Evolutionary conservation across 2,888 invertebrate species (phyloP), one percentile per base, ranked within the genome.

Genomic region (Mesorhabditis spiculigera): DNA sequence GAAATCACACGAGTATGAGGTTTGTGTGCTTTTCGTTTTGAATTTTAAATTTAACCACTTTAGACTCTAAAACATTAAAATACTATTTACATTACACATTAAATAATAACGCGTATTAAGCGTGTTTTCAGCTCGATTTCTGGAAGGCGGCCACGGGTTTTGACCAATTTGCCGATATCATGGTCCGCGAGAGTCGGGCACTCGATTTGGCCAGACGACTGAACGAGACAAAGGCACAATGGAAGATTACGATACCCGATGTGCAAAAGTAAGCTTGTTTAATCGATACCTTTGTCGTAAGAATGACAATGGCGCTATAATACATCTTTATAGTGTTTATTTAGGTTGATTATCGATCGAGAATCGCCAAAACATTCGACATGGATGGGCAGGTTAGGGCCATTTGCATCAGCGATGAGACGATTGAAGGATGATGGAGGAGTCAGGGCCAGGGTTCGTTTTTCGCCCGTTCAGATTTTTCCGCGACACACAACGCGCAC

Each of bases 141-240:
- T 85, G 85, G 85, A 82, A 84, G 66, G 80, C 79, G 10, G 85
- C 86, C 2, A 80, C 80, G 6, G 75, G 72, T 64, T 72, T 86
- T 5, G 79, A 78, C 6, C 75, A 77, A 41, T 73, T 78, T 43
- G 83, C 80, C 0, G 93, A 93, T 83, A 87, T 93, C 4, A 89
- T 93, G 66, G 90, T 93, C 10, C 90, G 92, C 0, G 91, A 92
- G 2, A 90, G 90, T 72, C 88, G 84, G 4, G 90, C 77, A 28
- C 68, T 71, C 5, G 71, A 90, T 69, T 87, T 91, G 4, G 90
- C 90, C 80, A 89, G 89, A 63, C 89, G 89, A 81, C 87, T 92
- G 43, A 68, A 67, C 5, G 61, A 64, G 8, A 64, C 68, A 2
- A 73, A 73, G 61, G 71, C 76, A 67, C 65, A 67, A n/a, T 73